These are phyloP conservation scores for Hydrolagus affinis DNA, from an alignment of 2,113 vertebrate genomes.

Conservation along the genomic window DNA sequence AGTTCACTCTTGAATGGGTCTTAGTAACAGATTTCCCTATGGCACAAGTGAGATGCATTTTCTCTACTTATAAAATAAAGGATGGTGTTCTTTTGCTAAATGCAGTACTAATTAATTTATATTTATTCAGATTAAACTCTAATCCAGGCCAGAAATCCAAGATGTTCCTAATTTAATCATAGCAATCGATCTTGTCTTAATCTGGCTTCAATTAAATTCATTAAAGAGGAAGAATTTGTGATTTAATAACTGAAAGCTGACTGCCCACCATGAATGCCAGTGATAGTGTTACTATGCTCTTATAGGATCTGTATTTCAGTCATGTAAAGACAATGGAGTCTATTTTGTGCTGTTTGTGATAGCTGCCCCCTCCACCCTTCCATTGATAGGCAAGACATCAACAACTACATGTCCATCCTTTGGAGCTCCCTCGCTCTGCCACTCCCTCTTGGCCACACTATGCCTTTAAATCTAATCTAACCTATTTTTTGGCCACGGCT, in stretches of 20 bases:
- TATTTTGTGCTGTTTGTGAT: no score
- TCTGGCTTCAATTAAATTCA: conserved; percentile 11
- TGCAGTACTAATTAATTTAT: not conserved
- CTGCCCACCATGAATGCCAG: not conserved
- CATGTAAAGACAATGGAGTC: not conserved
- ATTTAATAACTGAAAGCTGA: not conserved
- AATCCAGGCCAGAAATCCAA: not conserved
- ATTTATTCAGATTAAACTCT: conserved; percentile 2
- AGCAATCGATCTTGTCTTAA: not conserved
- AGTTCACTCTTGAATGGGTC: not conserved
- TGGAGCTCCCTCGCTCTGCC: no score
- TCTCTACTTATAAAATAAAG: not conserved
- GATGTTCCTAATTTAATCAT: not conserved
- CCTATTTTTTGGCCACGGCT: no score
- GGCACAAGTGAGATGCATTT: no score
- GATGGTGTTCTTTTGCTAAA: not conserved
- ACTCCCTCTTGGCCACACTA: no score
- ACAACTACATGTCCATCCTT: no score
- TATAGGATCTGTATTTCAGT: not conserved
- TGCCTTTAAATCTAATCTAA: no score
- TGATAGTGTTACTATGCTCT: not conserved
- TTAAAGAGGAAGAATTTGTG: not conserved
- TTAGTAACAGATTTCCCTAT: not conserved
- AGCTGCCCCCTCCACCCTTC: no score
- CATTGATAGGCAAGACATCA: no score